Base-by-base conservation (phyloP, 2,888 invertebrate genomes). In the Xestia rhomboidea region DNA sequence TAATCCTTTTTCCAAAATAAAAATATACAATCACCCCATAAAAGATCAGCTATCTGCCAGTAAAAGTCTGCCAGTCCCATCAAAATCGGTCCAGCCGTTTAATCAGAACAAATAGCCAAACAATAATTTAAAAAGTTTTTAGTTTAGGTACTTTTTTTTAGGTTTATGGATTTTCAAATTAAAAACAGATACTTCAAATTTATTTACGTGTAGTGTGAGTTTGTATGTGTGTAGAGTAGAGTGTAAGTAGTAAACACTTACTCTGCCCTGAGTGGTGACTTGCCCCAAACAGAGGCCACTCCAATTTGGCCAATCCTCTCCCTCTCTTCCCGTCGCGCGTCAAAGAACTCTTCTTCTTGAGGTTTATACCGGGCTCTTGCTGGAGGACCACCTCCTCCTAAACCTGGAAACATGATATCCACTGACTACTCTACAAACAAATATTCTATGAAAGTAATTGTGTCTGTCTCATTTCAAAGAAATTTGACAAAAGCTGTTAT, bases 221-320 rank as follows among this genome's bases (percentile, higher is more conserved):
- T 6, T 46, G 44, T 44, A n/a, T n/a, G 46, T 46, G 46, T 46
- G 21, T 46, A 6, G 46, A 21, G 41, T 41, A 41, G 11, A 41
- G 11, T 41, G 41, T 46, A 49, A 49, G 21, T 30, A 30, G 13
- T 54, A 34, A 62, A 62, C 10, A 27, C 66, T 96, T 95, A 98
- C 97, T 98, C 97, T 84, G 97, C 97, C 85, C 97, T 97, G 0
- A 96, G 90, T 0, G 98, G 98, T 3, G 98, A 98, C 92, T 97
- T 97, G 46, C 97, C 98, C 98, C 98, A 98, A 70, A 98, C 96
- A 79, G 97, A 96, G 4, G 97, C 95, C 34, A 97, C 97, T 15
- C 98, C 98, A 80, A 97, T 95, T 87, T 97, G 96, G 2, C 98
- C 98, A 66, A 98, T 98, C 82, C 97, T 95, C 91, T 98, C 98